Evolutionary conservation across 2,888 invertebrate species (phyloP), one percentile per base, ranked within the genome.

Genomic region (Cantharis flavilabris): DNA sequence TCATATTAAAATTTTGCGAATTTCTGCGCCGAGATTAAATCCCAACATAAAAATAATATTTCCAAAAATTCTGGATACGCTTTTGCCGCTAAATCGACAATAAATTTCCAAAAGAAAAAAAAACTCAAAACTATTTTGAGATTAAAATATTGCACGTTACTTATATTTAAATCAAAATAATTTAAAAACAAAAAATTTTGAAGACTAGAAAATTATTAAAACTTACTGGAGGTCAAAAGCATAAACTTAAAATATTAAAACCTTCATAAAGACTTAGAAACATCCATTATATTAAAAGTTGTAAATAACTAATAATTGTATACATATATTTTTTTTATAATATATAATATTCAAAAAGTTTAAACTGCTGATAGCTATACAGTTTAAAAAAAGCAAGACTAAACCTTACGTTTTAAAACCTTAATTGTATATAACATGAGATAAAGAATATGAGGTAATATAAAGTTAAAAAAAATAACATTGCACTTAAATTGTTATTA

Each of bases 361-460:
- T 75, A 75, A 78, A 63, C 71, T 77, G 76, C 28, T 70, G 67
- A 63, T 18, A 62, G 75, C 70, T 70, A 77, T 77, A 77, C 74
- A 74, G 74, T 63, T 74, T 77, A 69, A 18, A 69, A 30, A 72
- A 75, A 78, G 75, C 75, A 14, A 75, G 71, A 74, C 76, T 75
- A 78, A 72, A 78, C 65, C 75, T 75, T 78, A 78, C 70, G 67
- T 33, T 64, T 72, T 49, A 49, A 69, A 76, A 26, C 70, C 69
- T 77, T 65, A 65, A 78, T 78, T 69, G 69, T 78, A 78, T 63
- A 73, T 78, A 77, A 78, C 78, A 80, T 80, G 80, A 81, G 80
- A 80, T 81, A 78, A 77, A 79, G 79, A 79, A 79, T 75, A 86
- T 87, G 87, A 87, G 87, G 87, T 88, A 87, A 86, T 85, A 86